Conservation (phyloP, 2,113 vertebrate species). For the Paramisgurnus dabryanus region DNA sequence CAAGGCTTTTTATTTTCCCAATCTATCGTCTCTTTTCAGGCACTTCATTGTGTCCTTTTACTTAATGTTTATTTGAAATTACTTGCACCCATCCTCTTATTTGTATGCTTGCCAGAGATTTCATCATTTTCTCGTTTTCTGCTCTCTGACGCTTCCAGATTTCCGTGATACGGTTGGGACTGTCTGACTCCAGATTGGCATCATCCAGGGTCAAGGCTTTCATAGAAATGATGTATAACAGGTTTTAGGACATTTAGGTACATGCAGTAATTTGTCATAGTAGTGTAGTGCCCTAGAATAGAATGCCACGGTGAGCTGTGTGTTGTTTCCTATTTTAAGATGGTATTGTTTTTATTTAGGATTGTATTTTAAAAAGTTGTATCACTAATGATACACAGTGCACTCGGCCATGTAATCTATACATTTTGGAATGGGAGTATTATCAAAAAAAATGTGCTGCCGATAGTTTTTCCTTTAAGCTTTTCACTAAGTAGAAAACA, state of each 20-base stretch:
- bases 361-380: too few species aligned
- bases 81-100: not conserved
- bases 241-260: not conserved
- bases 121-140: constrained; percentile 37
- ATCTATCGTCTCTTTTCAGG: not conserved
- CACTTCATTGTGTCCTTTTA: not conserved
- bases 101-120: constrained; percentile 38
- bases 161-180: not conserved
- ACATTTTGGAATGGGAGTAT: too few species aligned
- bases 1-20: constrained; percentile 4
- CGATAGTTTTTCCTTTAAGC: too few species aligned
- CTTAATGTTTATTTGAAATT: not conserved
- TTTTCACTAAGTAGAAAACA: too few species aligned
- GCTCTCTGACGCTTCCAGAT: constrained; percentile 9
- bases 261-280: not conserved
- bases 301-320: too few species aligned
- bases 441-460: too few species aligned
- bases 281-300: too few species aligned
- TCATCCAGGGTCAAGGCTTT: constrained; percentile 17
- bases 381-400: too few species aligned
- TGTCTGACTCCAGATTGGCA: not conserved
- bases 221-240: not conserved
- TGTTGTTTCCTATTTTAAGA: too few species aligned
- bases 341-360: too few species aligned
- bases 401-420: too few species aligned